Percentiles rank a stretch among this genome's conserved stretches.
These are phyloP conservation scores for Austrofundulus limnaeus DNA, from an alignment of 2,113 vertebrate genomes.

Conservation along the genomic window DNA sequence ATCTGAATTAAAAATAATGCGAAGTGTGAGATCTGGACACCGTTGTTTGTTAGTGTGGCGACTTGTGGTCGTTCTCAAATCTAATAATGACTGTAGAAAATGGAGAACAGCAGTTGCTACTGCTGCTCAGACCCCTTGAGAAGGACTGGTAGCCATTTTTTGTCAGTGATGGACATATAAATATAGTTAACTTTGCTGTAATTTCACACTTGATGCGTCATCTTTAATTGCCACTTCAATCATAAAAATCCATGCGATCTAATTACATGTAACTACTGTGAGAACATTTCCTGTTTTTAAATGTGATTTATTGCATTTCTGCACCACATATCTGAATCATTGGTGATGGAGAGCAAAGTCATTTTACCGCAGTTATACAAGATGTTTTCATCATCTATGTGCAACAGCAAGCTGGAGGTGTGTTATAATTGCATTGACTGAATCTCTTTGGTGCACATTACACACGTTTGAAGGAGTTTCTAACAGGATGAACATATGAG, in stretches of 20 bases:
- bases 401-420: constrained; percentile 13
- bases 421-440: neutral
- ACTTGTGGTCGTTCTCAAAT: constrained; percentile 67
- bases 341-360: constrained; percentile 2
- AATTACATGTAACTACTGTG: constrained; percentile 37
- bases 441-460: too few relatives aligned
- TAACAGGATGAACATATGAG: neutral
- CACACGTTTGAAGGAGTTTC: too few relatives aligned
- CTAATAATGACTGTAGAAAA: constrained; percentile 70
- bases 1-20: constrained; percentile 71
- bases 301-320: constrained; percentile 21
- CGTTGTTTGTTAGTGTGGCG: constrained; percentile 63
- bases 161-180: constrained; percentile 39
- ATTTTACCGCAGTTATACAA: constrained; percentile 15
- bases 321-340: neutral
- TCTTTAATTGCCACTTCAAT: constrained; percentile 44
- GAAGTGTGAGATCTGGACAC: constrained; percentile 49
- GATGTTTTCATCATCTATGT: constrained; percentile 25
- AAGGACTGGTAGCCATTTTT: constrained; percentile 60
- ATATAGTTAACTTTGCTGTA: constrained; percentile 35
- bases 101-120: constrained; percentile 57
- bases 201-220: constrained; percentile 48
- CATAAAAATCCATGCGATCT: constrained; percentile 28
- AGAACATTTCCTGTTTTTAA: constrained; percentile 49
- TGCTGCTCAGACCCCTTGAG: constrained; percentile 23